A percentile compares a stretch with the other conserved stretches of the same genome.
These are phyloP conservation scores for Manis pentadactyla DNA, from an alignment of 2,797 vertebrate genomes.

Conservation along the genomic window DNA sequence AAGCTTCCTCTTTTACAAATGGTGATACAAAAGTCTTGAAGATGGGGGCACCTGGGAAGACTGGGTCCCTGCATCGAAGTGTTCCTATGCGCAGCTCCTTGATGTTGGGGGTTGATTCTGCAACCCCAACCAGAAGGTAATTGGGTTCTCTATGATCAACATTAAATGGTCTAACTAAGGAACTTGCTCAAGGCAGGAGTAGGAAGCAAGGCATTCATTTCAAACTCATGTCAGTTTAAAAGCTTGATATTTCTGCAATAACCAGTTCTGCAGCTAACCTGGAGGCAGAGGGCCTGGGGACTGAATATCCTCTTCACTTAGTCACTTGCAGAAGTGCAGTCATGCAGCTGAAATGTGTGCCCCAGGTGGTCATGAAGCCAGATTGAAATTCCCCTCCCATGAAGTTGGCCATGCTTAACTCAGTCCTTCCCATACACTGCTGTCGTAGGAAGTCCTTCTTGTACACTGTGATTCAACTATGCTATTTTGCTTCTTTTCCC, in stretches of 20 bases:
- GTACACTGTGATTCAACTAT: not conserved
- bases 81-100: not conserved
- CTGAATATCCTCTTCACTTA: not conserved
- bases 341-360: not conserved
- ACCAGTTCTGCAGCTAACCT: not conserved
- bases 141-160: not conserved
- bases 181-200: not conserved
- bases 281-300: not conserved
- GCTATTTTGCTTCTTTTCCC: not conserved
- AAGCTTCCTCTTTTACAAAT: not conserved
- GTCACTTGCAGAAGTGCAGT: not conserved
- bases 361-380: not conserved
- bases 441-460: conserved; percentile 22
- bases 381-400: not conserved
- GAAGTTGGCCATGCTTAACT: not conserved
- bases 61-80: not conserved
- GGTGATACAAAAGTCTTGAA: not conserved
- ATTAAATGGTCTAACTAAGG: not conserved
- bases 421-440: not conserved
- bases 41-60: not conserved
- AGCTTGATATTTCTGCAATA: not conserved
- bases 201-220: not conserved
- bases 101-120: not conserved
- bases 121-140: not conserved
- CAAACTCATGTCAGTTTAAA: not conserved